These are phyloP conservation scores for Tupaia tana DNA, from an alignment of 2,113 vertebrate species.

Conservation along the genomic window DNA sequence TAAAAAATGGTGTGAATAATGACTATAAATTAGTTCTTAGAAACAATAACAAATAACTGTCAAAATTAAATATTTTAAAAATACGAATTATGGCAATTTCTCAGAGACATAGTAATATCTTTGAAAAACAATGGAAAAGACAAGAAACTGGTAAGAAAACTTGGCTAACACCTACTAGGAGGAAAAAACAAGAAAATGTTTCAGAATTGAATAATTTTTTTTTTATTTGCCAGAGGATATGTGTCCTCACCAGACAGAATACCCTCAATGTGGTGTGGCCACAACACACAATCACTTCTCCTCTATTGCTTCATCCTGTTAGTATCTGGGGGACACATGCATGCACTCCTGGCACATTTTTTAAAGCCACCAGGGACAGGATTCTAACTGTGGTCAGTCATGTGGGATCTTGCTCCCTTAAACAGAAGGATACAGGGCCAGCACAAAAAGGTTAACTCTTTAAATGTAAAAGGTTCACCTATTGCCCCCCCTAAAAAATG, in stretches of 20 bases:
- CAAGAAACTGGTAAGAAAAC: background rate
- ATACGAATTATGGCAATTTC: background rate
- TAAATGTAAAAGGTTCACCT: conserved; percentile 37
- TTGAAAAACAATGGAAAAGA: background rate
- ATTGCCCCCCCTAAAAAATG: background rate
- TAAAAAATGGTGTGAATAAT: background rate
- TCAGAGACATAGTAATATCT: background rate
- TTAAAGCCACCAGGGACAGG: too few relatives aligned
- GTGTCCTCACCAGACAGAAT: too few relatives aligned
- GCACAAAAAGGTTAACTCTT: background rate
- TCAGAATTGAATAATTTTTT: too few relatives aligned
- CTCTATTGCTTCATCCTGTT: too few relatives aligned
- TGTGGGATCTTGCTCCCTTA: too few relatives aligned
- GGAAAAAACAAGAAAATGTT: too few relatives aligned
- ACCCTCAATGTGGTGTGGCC: too few relatives aligned
- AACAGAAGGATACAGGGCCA: background rate
- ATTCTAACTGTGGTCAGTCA: too few relatives aligned
- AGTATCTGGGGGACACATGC: too few relatives aligned
- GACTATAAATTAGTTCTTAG: background rate
- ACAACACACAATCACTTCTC: too few relatives aligned
- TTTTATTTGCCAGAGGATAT: too few relatives aligned
- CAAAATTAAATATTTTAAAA: conserved; percentile 40
- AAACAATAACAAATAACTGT: background rate
- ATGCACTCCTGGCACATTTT: too few relatives aligned
- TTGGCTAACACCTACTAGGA: background rate